A percentile compares a stretch with the other conserved stretches of the same genome.
phyloP scores from a whole-genome alignment of 1,140 invertebrate species.

The Tetramorium alpestre region DNA sequence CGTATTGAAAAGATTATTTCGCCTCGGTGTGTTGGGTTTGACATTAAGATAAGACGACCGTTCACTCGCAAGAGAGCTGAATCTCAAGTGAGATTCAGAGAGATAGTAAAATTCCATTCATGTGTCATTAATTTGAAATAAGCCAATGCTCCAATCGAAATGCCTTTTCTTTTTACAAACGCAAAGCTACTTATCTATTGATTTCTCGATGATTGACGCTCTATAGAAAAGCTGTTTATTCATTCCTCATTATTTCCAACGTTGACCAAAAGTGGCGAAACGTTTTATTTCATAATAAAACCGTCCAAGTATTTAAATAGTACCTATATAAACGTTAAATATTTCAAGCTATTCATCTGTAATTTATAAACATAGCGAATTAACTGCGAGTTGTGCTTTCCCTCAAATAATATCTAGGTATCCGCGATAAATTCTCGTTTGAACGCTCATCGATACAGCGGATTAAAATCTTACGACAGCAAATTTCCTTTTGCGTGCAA shows the following conservation, averaged over 20 bases:
- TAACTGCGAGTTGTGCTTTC: neutral
- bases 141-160: neutral
- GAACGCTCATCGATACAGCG: constrained; percentile 7
- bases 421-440: neutral
- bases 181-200: constrained; percentile 28
- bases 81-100: neutral
- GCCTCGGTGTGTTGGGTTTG: neutral
- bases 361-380: neutral
- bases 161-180: constrained; percentile 29
- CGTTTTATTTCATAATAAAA: neutral
- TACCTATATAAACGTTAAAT: neutral
- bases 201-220: neutral
- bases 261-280: constrained; percentile 58
- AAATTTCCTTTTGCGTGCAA: neutral
- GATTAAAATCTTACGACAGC: constrained; percentile 64
- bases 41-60: neutral
- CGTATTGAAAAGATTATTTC: neutral
- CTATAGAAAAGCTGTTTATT: constrained; percentile 59
- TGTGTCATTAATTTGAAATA: neutral
- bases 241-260: constrained; percentile 60
- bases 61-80: neutral
- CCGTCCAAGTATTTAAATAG: constrained; percentile 6
- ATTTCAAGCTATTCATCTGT: neutral
- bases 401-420: neutral
- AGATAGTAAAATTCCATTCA: constrained; percentile 6